Conservation (phyloP, 1,140 invertebrate species). For the Conopomorpha cramerella region DNA sequence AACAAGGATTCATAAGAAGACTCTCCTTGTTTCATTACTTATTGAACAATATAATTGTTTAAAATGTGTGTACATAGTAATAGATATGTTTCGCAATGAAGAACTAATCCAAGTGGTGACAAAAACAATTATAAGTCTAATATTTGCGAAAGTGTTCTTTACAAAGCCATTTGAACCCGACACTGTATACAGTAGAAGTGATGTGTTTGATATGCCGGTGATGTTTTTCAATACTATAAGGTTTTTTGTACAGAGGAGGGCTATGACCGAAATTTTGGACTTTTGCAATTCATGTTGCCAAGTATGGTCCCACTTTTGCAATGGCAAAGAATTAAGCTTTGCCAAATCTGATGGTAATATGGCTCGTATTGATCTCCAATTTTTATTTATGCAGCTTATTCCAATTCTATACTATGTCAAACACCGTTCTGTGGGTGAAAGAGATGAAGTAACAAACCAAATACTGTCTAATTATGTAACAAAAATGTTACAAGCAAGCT, state of each 20-base stretch:
- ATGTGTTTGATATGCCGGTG: constrained; percentile 26
- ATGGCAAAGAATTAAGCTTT: constrained; percentile 10
- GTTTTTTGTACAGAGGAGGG: constrained; percentile 18
- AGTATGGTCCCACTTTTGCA: constrained; percentile 26
- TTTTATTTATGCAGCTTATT: constrained; percentile 64
- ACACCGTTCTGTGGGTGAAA: constrained; percentile 17
- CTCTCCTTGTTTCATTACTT: too few relatives aligned
- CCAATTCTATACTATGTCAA: constrained; percentile 62
- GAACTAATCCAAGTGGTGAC: too few relatives aligned
- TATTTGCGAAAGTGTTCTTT: constrained; percentile 15
- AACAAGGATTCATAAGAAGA: too few relatives aligned
- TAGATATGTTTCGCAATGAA: too few relatives aligned
- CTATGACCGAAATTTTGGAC: constrained; percentile 20
- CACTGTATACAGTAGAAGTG: constrained; percentile 27
- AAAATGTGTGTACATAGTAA: too few relatives aligned
- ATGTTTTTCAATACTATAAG: constrained; percentile 36
- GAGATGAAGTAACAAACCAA: constrained; percentile 23
- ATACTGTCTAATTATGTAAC: constrained; percentile 66
- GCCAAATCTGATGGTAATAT: constrained; percentile 11
- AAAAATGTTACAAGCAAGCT: constrained; percentile 66
- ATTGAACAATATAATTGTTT: too few relatives aligned
- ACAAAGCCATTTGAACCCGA: constrained; percentile 27
- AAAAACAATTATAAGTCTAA: too few relatives aligned
- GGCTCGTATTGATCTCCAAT: constrained; percentile 47
- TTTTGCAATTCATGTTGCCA: constrained; percentile 27